Base-by-base conservation (phyloP, 2,113 vertebrate genomes). In the Microtus richardsoni region DNA sequence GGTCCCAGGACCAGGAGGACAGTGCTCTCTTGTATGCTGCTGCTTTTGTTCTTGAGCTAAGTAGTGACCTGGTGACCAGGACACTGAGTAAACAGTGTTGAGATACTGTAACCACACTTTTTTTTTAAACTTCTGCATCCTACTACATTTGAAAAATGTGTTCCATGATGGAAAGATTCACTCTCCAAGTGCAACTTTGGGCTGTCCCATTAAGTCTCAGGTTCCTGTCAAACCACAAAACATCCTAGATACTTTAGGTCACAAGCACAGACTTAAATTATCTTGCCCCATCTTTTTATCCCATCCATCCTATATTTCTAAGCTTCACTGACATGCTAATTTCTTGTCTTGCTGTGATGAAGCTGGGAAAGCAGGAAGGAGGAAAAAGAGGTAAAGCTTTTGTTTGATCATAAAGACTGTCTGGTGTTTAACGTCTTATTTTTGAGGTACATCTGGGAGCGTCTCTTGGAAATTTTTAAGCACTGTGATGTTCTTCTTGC, bases 211-310 rank as follows among this genome's bases (percentile, higher is more conserved):
- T 52, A 26, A 30, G 84, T 85, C 24, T 88, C 44, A 78, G n/a
- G 71, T 84, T 41, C 79, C n/a, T 66, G 47, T 93, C 79, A 89
- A 64, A 93, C 41, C 91, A 87, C 92, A 87, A 94, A 94, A 86
- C 64, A 28, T 2, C 36, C 79, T 49, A n/a, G 9, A 68, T 30
- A 91, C 39, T 58, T 33, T 60, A 90, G 60, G 36, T 73, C 66
- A 83, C 22, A 91, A 73, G 87, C 77, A 80, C 16, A 60, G 62
- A 14, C 62, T 73, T 77, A 88, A 21, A 75, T 47, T 39, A 68
- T 21, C 64, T 73, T 71, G 5, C 52, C 33, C 22, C 39, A 52
- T 79, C 54, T 93, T 88, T 41, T 47, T 73, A 17, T 68, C 83
- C 44, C 41, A 28, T 58, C 26, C 14, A 49, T 74, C 88, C 68